These are phyloP conservation scores for Harpagoxenus sublaevis DNA, from an alignment of 2,888 invertebrate genomes.

Conservation along the genomic window DNA sequence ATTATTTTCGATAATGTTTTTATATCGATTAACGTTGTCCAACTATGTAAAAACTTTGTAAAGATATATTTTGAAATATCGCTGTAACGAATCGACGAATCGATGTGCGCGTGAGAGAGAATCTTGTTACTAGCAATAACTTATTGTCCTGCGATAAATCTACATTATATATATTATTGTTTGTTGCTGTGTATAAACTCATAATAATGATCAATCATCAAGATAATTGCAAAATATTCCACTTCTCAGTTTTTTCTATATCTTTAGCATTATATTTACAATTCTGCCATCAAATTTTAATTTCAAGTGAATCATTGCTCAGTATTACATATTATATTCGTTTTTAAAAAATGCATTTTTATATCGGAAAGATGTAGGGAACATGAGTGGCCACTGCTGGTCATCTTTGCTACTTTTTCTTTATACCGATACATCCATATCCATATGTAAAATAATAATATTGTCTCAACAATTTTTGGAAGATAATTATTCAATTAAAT, in stretches of 20 bases:
- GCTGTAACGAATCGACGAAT: conserved; percentile 64
- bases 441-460: conserved; percentile 1
- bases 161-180: conserved; percentile 66
- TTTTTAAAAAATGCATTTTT: not conserved
- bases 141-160: conserved; percentile 74
- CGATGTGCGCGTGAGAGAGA: conserved; percentile 64
- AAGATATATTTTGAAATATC: conserved; percentile 70
- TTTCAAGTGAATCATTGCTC: not conserved
- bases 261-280: not conserved
- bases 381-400: not conserved
- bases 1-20: conserved; percentile 51
- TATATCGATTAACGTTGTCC: conserved; percentile 42
- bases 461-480: conserved; percentile 10
- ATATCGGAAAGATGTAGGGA: not conserved
- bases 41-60: conserved; percentile 60
- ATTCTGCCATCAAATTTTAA: not conserved
- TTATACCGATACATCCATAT: not conserved
- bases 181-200: conserved; percentile 65
- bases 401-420: conserved; percentile 2
- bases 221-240: conserved; percentile 66
- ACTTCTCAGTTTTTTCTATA: not conserved
- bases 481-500: not conserved
- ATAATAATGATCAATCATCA: conserved; percentile 71
- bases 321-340: not conserved
- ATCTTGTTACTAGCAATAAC: conserved; percentile 41